Conservation (phyloP, 2,797 vertebrate species). For the Cyprinodon diabolis region DNA sequence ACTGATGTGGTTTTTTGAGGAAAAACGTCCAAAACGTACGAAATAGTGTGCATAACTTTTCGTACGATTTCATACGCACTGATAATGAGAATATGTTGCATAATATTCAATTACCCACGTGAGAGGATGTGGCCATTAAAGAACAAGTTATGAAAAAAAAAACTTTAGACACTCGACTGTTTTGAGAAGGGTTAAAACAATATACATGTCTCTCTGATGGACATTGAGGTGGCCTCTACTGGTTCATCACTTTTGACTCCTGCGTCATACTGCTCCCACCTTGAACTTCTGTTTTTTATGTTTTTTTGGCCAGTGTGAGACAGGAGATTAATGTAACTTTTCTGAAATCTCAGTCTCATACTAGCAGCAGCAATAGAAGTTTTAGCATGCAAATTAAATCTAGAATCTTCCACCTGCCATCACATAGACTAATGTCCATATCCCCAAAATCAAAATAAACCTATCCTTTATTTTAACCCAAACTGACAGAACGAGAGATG, state of each 20-base stretch:
- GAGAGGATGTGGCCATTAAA: too few relatives aligned
- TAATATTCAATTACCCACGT: too few relatives aligned
- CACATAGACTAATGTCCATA: slow-evolving; percentile 59
- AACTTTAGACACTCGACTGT: too few relatives aligned
- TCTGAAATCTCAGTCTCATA: slow-evolving; percentile 71
- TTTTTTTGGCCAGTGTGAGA: slow-evolving; percentile 61
- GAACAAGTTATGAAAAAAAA: too few relatives aligned
- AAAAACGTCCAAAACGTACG: too few relatives aligned
- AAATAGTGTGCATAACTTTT: too few relatives aligned
- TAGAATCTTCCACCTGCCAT: slow-evolving; percentile 67
- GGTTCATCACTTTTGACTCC: slow-evolving; percentile 58
- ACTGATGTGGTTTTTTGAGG: too few relatives aligned
- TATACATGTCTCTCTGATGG: slow-evolving; percentile 29
- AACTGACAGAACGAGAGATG: slow-evolving; percentile 55
- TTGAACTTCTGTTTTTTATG: slow-evolving; percentile 71
- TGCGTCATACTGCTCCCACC: slow-evolving; percentile 66
- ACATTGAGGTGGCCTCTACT: slow-evolving; percentile 44
- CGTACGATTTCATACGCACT: too few relatives aligned
- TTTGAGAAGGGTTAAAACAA: too few relatives aligned
- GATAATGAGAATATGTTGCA: too few relatives aligned
- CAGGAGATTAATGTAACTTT: slow-evolving; percentile 73
- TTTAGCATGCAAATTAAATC: slow-evolving; percentile 71
- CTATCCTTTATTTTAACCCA: slow-evolving; percentile 38
- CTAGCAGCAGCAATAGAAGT: slow-evolving; percentile 32
- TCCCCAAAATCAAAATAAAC: slow-evolving; percentile 40